Evolutionary conservation across 2,113 vertebrate genomes (phyloP).

Genomic region (Probosciger aterrimus): DNA sequence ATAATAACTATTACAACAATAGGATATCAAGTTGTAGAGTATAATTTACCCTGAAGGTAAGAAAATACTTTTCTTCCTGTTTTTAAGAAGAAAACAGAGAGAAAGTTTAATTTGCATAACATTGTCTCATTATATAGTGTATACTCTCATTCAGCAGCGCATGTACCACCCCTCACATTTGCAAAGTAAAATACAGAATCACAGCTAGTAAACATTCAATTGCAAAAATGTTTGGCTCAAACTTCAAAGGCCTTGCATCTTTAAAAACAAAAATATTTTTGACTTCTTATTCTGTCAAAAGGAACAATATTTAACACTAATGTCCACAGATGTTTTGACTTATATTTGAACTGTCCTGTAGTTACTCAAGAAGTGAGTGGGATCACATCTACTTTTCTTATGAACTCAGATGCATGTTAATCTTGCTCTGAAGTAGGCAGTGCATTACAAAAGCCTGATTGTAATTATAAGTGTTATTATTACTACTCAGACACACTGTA

Average conservation of each 20-base stretch:
- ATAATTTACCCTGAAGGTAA: not conserved
- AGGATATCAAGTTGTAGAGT: not conserved
- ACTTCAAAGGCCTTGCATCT: not conserved
- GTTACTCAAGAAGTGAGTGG: not conserved
- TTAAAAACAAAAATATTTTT: not conserved
- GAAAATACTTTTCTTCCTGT: not conserved
- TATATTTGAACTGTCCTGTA: not conserved
- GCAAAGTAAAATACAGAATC: not conserved
- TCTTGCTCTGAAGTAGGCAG: not conserved
- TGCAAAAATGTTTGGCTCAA: not conserved
- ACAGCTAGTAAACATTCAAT: not conserved
- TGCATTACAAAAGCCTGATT: not conserved
- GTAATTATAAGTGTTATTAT: not conserved
- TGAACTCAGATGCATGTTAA: not conserved
- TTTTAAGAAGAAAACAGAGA: not conserved
- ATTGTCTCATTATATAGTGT: not conserved
- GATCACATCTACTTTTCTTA: not conserved
- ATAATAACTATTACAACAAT: not conserved
- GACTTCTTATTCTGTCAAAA: not conserved
- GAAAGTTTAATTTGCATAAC: not conserved
- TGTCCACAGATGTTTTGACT: not conserved
- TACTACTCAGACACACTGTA: not conserved
- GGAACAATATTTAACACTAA: not conserved
- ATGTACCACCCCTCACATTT: not conserved
- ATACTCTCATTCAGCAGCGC: not conserved